These are phyloP conservation scores for Toxotes chatareus DNA, from an alignment of 2,113 vertebrate species.

Conservation along the genomic window DNA sequence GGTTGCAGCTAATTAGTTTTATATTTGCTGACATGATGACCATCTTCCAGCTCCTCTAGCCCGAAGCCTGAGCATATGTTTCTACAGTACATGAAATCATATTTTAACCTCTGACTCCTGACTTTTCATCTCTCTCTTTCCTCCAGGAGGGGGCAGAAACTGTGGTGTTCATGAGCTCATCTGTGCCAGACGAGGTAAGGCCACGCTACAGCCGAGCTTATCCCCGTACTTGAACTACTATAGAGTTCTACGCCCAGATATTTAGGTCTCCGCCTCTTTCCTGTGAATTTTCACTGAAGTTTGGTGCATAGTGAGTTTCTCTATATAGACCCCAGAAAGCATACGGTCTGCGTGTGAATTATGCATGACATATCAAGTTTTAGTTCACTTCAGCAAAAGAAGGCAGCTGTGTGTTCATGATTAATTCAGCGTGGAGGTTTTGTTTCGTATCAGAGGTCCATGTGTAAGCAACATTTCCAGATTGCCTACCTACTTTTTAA, in stretches of 20 bases:
- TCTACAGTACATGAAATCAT: conserved; percentile 12
- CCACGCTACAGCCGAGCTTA: neutral
- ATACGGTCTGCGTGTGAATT: conserved; percentile 70
- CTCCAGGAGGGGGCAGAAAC: conserved; percentile 93
- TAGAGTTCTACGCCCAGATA: neutral
- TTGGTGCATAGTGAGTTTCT: conserved; percentile 1
- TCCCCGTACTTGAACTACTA: neutral
- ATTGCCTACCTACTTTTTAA: conserved; percentile 66
- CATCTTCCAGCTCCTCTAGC: conserved; percentile 48
- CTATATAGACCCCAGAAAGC: conserved; percentile 38
- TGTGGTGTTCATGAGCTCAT: conserved; percentile 97
- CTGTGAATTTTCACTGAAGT: conserved; percentile 5
- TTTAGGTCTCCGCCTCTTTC: neutral
- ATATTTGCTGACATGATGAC: conserved; percentile 10
- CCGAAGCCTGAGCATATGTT: conserved; percentile 50
- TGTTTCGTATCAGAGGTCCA: conserved; percentile 62
- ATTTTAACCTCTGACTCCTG: conserved; percentile 35
- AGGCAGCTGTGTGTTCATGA: conserved; percentile 73
- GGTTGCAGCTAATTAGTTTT: conserved; percentile 33
- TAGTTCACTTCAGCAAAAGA: conserved; percentile 63
- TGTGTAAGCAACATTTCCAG: conserved; percentile 75
- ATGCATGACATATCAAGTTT: conserved; percentile 81
- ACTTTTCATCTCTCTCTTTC: conserved; percentile 56
- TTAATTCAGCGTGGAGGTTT: conserved; percentile 79
- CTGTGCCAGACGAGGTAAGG: conserved; percentile 95